phyloP scores from a whole-genome alignment of 1,140 invertebrate species.

The Heliconius nattereri region DNA sequence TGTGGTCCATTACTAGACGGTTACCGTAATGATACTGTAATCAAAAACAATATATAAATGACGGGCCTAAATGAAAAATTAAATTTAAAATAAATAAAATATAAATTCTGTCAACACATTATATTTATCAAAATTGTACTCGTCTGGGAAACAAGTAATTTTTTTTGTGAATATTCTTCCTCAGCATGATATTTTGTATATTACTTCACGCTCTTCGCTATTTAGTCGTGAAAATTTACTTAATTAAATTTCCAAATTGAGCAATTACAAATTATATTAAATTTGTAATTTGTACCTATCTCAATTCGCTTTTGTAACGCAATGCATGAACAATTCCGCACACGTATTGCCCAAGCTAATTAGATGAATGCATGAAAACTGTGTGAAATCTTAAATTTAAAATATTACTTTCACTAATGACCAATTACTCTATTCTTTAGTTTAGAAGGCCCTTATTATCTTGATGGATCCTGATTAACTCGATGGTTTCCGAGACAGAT shows the following conservation, averaged over 20 bases:
- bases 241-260: not conserved
- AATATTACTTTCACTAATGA: not conserved
- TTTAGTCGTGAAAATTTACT: constrained; percentile 12
- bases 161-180: constrained; percentile 24
- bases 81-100: not conserved
- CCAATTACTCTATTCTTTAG: constrained; percentile 19
- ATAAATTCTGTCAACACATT: not conserved
- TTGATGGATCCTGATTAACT: constrained; percentile 14
- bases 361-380: constrained; percentile 24
- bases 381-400: not conserved
- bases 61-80: not conserved
- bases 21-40: constrained; percentile 42
- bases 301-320: constrained; percentile 44
- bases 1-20: constrained; percentile 65
- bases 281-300: constrained; percentile 13
- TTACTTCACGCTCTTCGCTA: constrained; percentile 31
- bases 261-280: constrained; percentile 17
- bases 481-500: constrained; percentile 21
- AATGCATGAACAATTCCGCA: constrained; percentile 41
- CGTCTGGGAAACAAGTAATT: constrained; percentile 32
- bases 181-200: constrained; percentile 38
- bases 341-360: constrained; percentile 22
- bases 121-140: constrained; percentile 29
- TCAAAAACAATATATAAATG: not conserved
- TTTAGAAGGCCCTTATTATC: constrained; percentile 22